A percentile compares a stretch with the other conserved stretches of the same genome.
Conservation (phyloP, 2,888 invertebrate genomes). For the Cabera pusaria region DNA sequence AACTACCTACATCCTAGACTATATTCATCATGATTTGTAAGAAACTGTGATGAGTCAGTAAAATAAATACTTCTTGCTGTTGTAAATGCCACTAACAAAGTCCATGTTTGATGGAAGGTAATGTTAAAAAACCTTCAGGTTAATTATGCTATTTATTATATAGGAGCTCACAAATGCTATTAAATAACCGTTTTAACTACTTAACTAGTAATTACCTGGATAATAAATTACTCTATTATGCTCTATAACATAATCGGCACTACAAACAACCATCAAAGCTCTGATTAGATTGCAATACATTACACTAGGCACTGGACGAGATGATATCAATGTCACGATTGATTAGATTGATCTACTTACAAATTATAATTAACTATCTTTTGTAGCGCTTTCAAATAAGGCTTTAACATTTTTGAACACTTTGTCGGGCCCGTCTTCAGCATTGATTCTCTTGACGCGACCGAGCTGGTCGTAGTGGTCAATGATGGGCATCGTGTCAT, state of each 20-base stretch:
- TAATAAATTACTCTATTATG: constrained; percentile 5
- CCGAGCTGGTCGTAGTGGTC: constrained; percentile 88
- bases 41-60: too few relatives aligned
- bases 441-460: constrained; percentile 90
- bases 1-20: too few relatives aligned
- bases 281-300: constrained; percentile 16
- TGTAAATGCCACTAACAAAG: too few relatives aligned
- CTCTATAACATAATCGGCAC: too few relatives aligned
- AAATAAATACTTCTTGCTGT: too few relatives aligned
- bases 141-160: too few relatives aligned
- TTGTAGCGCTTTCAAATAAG: constrained; percentile 67
- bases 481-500: constrained; percentile 95
- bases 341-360: constrained; percentile 42
- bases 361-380: constrained; percentile 48
- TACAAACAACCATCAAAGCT: constrained; percentile 14
- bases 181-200: too few relatives aligned
- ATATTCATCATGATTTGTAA: too few relatives aligned
- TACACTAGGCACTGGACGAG: constrained; percentile 16
- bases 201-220: not conserved
- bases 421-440: constrained; percentile 85
- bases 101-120: too few relatives aligned
- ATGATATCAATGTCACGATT: constrained; percentile 11
- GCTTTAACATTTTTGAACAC: constrained; percentile 85
- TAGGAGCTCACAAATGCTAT: too few relatives aligned
- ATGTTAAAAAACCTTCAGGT: too few relatives aligned